Conservation (phyloP, 2,113 vertebrate species). For the Fukomys damarensis region DNA sequence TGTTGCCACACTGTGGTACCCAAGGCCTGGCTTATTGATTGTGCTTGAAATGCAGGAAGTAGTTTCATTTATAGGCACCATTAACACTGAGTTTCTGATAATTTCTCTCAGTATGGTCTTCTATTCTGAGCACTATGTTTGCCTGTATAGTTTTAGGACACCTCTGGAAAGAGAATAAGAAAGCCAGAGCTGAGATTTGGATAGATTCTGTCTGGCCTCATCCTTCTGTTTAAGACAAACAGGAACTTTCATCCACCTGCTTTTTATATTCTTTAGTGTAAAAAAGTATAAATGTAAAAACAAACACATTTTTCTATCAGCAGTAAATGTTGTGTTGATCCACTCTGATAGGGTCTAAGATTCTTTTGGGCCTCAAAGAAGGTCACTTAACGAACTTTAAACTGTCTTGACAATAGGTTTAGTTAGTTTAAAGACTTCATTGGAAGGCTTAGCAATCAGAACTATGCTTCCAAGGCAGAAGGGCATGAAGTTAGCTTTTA, state of each 20-base stretch:
- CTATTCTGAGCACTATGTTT: background rate
- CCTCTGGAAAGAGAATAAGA: background rate
- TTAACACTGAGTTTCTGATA: background rate
- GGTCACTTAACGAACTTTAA: background rate
- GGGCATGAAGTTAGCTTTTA: background rate
- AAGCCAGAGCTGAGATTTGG: background rate
- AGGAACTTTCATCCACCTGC: background rate
- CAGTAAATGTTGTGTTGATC: background rate
- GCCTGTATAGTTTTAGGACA: background rate
- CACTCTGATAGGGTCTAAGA: background rate
- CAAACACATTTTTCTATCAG: background rate
- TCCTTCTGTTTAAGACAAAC: constrained; percentile 9
- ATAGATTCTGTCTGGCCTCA: background rate
- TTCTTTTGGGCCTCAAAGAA: background rate
- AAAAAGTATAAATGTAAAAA: background rate
- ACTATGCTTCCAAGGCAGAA: background rate
- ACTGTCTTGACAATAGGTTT: background rate
- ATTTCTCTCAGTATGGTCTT: background rate
- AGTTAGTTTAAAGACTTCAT: background rate
- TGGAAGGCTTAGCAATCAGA: background rate
- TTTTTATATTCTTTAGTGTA: background rate
- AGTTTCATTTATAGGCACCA: background rate
- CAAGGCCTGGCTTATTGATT: background rate
- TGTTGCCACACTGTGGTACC: constrained; percentile 73
- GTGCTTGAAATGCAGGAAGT: background rate